phyloP scores from a whole-genome alignment of 2,888 invertebrate genomes.

The Xestia rhomboidea region DNA sequence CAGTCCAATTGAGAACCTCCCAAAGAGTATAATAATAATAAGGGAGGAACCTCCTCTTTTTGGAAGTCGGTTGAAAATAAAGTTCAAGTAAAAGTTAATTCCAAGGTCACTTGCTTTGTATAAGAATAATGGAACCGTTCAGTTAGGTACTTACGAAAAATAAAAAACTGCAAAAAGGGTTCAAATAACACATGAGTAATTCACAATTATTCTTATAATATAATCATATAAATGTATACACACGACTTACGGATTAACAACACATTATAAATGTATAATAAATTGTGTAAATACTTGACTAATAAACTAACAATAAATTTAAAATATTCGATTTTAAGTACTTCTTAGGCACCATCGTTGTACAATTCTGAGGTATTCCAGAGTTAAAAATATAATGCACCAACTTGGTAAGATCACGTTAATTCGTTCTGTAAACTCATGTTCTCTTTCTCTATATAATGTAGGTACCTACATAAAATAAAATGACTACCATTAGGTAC shows the following conservation, averaged over 20 bases:
- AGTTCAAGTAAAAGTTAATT: too few species aligned
- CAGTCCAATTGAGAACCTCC: too few species aligned
- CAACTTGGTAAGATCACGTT: background rate
- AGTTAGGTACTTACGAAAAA: background rate
- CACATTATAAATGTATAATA: background rate
- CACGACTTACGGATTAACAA: background rate
- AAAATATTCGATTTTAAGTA: conserved; percentile 9
- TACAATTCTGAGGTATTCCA: background rate
- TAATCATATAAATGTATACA: background rate
- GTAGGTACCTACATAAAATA: background rate
- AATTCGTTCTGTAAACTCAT: background rate
- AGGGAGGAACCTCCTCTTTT: too few species aligned
- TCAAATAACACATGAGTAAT: background rate
- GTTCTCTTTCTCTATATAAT: background rate
- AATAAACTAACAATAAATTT: background rate
- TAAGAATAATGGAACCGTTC: background rate
- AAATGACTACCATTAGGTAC: background rate
- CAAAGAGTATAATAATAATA: too few species aligned
- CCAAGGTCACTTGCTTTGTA: background rate
- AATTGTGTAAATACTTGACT: background rate
- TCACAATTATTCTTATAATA: background rate
- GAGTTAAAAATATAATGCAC: background rate
- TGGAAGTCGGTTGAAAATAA: too few species aligned
- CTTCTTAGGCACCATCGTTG: background rate
- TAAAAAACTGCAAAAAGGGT: conserved; percentile 1